Percentiles rank a stretch among this genome's conserved stretches.
phyloP scores from a whole-genome alignment of 2,888 invertebrate genomes.

The Hemicrepidius hirtus region DNA sequence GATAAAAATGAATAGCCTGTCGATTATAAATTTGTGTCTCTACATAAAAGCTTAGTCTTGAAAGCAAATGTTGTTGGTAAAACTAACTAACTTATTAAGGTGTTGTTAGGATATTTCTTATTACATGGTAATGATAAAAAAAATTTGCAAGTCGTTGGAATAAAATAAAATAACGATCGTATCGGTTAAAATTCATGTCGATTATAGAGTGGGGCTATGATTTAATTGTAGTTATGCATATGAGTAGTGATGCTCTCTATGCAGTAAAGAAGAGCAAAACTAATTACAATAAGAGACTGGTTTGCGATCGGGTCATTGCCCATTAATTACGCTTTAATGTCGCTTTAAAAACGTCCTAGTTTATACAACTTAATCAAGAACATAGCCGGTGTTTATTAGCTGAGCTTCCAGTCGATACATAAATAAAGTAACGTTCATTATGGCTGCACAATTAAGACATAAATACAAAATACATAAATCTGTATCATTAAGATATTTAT shows the following conservation, averaged over 20 bases:
- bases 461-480: conserved; percentile 51
- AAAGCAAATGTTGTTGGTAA: no score
- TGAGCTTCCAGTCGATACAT: conserved; percentile 46
- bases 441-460: conserved; percentile 50
- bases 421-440: conserved; percentile 48
- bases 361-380: conserved; percentile 57
- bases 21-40: no score
- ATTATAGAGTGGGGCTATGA: neutral
- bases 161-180: no score
- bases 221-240: conserved; percentile 4
- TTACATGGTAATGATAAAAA: no score
- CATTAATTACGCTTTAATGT: conserved; percentile 60
- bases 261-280: conserved; percentile 38
- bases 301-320: conserved; percentile 56
- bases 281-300: conserved; percentile 57
- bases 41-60: no score
- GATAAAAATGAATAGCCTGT: no score
- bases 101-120: no score
- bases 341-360: conserved; percentile 56
- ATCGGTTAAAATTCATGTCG: no score
- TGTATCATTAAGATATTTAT: conserved; percentile 50
- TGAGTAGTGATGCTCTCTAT: conserved; percentile 29
- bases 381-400: conserved; percentile 53
- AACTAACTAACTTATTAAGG: no score
- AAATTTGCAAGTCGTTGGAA: no score